phyloP scores from a whole-genome alignment of 2,888 invertebrate species.

The Neoitamus cyanurus region DNA sequence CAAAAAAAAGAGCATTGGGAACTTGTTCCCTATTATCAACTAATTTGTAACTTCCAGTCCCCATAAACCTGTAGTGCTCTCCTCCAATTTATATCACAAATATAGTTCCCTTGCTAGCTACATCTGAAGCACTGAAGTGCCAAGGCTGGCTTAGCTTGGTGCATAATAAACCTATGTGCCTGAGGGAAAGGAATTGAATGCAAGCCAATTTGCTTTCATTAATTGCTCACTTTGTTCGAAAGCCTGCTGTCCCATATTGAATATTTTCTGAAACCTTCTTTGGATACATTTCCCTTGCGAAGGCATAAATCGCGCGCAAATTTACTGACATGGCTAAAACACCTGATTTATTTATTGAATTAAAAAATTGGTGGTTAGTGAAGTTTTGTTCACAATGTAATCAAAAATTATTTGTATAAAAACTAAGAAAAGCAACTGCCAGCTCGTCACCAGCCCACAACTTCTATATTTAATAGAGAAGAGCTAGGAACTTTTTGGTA shows the following conservation, averaged over 20 bases:
- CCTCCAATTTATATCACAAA: too few species aligned
- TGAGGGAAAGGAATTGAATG: not conserved
- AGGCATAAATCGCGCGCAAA: conserved; percentile 78
- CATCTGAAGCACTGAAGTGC: too few species aligned
- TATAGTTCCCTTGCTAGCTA: too few species aligned
- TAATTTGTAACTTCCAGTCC: too few species aligned
- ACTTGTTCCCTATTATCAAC: too few species aligned
- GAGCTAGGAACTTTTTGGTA: not conserved
- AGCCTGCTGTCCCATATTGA: conserved; percentile 88
- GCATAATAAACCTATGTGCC: not conserved
- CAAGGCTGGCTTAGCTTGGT: not conserved
- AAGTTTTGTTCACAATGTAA: not conserved
- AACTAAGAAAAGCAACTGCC: not conserved
- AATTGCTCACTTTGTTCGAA: conserved; percentile 78
- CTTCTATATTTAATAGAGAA: too few species aligned
- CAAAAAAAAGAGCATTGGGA: too few species aligned
- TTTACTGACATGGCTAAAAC: conserved; percentile 65
- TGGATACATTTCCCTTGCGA: conserved; percentile 82
- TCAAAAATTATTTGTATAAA: not conserved
- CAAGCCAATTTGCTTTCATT: not conserved
- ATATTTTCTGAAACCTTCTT: conserved; percentile 75
- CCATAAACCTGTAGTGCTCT: too few species aligned
- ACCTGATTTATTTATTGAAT: not conserved
- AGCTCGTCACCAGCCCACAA: not conserved
- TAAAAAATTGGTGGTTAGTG: not conserved